A percentile compares a stretch with the other conserved stretches of the same genome.
Conservation (phyloP, 2,888 invertebrate genomes). For the Himalopsyche tibetana region DNA sequence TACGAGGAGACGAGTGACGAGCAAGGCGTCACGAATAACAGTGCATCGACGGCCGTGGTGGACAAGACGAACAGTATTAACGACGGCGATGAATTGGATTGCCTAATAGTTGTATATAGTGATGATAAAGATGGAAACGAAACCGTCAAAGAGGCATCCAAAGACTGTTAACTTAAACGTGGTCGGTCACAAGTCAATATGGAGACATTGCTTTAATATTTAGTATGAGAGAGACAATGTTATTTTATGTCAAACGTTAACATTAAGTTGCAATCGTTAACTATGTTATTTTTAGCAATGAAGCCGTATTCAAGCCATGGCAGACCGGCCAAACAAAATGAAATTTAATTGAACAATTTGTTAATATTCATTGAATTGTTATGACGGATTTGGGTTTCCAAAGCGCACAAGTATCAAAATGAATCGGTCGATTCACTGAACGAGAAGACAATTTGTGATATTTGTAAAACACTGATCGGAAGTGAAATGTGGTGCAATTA, state of each 20-base stretch:
- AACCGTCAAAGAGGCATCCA: constrained; percentile 51
- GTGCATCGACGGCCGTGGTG: constrained; percentile 65
- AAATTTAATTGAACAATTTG: constrained; percentile 6
- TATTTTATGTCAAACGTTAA: too few relatives aligned
- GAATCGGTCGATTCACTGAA: not conserved
- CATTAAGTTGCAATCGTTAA: not conserved
- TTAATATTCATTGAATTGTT: not conserved
- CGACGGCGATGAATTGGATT: constrained; percentile 64
- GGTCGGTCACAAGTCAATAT: constrained; percentile 29
- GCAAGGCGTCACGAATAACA: constrained; percentile 64
- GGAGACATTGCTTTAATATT: constrained; percentile 44
- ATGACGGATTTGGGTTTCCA: not conserved
- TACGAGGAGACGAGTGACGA: constrained; percentile 66
- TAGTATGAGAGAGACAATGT: too few relatives aligned
- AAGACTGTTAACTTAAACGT: constrained; percentile 56
- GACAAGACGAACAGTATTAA: constrained; percentile 65
- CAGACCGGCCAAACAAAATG: not conserved
- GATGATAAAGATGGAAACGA: constrained; percentile 63
- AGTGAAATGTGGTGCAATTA: constrained; percentile 40
- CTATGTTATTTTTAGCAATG: constrained; percentile 23
- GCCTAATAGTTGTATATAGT: constrained; percentile 62
- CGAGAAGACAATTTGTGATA: constrained; percentile 31
- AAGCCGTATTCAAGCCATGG: not conserved
- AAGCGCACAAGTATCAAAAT: constrained; percentile 32
- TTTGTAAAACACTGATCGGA: constrained; percentile 15